Evolutionary conservation across 2,113 vertebrate species (phyloP).

Genomic region (Bungarus multicinctus): DNA sequence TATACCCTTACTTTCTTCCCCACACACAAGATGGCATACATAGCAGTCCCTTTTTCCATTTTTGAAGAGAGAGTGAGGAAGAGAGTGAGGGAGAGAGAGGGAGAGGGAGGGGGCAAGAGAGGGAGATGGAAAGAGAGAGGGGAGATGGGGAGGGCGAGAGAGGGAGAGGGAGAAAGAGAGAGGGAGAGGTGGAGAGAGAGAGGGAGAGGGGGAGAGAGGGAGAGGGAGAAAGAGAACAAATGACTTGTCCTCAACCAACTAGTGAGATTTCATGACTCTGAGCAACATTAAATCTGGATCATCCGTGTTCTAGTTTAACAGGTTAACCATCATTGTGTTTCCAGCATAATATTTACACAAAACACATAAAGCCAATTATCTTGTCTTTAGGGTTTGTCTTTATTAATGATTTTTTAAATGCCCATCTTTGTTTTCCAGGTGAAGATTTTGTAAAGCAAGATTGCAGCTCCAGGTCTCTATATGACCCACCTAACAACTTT

Average conservation of each 20-base stretch:
- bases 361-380: background rate
- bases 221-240: background rate
- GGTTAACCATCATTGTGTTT: background rate
- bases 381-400: background rate
- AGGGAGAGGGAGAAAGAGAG: background rate
- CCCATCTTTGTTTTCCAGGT: background rate
- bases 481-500: background rate
- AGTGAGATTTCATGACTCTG: background rate
- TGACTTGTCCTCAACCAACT: background rate
- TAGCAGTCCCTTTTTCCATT: background rate
- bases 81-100: too few relatives aligned
- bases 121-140: background rate
- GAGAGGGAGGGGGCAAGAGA: too few relatives aligned
- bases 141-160: too few relatives aligned
- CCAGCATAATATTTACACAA: background rate
- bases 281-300: background rate
- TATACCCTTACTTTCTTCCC: background rate
- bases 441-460: background rate
- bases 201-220: background rate
- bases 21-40: background rate
- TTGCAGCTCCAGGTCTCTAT: background rate
- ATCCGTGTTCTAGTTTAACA: background rate
- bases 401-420: background rate
- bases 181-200: background rate
- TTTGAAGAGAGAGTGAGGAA: background rate